phyloP scores from a whole-genome alignment of 1,140 invertebrate species.

The Musca domestica region DNA sequence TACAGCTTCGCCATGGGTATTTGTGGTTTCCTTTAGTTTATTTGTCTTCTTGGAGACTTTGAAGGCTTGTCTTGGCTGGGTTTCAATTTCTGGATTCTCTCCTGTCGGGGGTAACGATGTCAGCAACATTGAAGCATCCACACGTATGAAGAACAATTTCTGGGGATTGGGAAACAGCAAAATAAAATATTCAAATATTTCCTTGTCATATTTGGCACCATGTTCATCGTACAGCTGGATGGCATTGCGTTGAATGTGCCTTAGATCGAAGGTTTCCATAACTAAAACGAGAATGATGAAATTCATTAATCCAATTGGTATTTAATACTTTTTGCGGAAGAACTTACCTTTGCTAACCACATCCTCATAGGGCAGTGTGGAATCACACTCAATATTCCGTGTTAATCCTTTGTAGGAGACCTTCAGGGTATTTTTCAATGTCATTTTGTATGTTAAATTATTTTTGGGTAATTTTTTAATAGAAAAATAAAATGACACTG shows the following conservation, averaged over 20 bases:
- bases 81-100: background rate
- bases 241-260: conserved; percentile 27
- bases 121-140: conserved; percentile 37
- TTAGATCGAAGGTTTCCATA: conserved; percentile 34
- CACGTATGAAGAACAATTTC: conserved; percentile 37
- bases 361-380: conserved; percentile 33
- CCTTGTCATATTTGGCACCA: conserved; percentile 40
- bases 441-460: conserved; percentile 20
- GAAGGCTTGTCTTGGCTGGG: conserved; percentile 26
- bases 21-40: background rate
- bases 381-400: conserved; percentile 31
- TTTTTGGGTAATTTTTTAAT: too few relatives aligned
- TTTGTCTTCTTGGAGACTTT: background rate
- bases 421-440: conserved; percentile 31
- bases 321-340: background rate
- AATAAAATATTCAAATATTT: conserved; percentile 45
- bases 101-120: background rate
- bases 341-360: conserved; percentile 21
- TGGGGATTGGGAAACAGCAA: conserved; percentile 43
- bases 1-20: conserved; percentile 18
- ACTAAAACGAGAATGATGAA: conserved; percentile 28
- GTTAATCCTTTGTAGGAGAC: conserved; percentile 37
- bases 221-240: conserved; percentile 40
- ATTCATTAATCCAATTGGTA: background rate
- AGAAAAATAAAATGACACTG: too few relatives aligned